Base-by-base conservation (phyloP, 2,888 invertebrate genomes). In the Plusia festucae region DNA sequence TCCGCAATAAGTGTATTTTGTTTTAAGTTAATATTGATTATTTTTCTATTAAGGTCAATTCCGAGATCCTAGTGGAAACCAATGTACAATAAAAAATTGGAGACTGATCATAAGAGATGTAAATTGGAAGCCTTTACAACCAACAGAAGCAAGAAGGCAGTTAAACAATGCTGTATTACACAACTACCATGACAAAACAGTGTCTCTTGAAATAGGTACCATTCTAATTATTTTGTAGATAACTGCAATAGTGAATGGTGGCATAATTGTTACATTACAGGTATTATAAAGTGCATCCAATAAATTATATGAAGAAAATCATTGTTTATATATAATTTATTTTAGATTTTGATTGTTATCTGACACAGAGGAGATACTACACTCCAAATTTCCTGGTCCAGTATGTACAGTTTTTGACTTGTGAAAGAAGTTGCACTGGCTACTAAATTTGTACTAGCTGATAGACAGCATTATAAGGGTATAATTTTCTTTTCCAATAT, bases 81-180 rank as follows among this genome's bases (percentile, higher is more conserved):
- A 96, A 44, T 96, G 97, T 62, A 95, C 96, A 0, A 95, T 99
- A 34, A 97, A 97, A 82, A 97, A 98, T 81, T 95, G 98, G 77
- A 97, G 97, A 75, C 93, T 99, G 69, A 96, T 97, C 57, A 95
- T 99, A 82, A 96, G 97, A 85, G 98, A 99, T 95, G 97, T 98
- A 54, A 97, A 97, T 85, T 96, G 96, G 91, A 96, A 97, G 81
- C 98, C 98, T 11, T 97, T 98, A 15, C 98, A 98, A 85, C 97
- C 98, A 13, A 96, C 97, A 62, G 91, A 98, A 78, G 98, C 98
- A 40, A 96, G 98, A 81, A 98, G 98, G 91, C 97, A 98, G 92
- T 94, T 99, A 56, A 98, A 97, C 85, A 98, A 98, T 93, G 97
- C 98, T 40, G 98, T 98, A 5, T 96, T 97, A 76, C 95, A 96